These are phyloP conservation scores for Oreochromis mossambicus DNA, from an alignment of 2,797 vertebrate species.

Conservation along the genomic window DNA sequence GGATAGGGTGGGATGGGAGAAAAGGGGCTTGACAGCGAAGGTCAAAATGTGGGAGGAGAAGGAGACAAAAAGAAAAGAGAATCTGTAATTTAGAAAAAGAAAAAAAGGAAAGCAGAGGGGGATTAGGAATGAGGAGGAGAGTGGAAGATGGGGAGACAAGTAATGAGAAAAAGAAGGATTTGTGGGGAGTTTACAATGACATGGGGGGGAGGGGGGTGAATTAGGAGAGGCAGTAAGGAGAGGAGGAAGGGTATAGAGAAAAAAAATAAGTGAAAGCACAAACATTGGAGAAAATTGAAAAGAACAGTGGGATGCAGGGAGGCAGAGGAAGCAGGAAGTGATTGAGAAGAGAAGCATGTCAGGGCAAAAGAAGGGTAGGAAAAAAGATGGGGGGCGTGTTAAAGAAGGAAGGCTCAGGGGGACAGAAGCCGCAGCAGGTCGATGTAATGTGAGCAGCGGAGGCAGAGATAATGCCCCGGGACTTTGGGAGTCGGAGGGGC, in stretches of 20 bases:
- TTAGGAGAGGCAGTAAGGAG: background rate
- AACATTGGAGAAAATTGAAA: background rate
- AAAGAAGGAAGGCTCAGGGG: background rate
- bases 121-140: background rate
- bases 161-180: slow-evolving; percentile 9
- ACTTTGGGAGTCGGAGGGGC: slow-evolving; percentile 12
- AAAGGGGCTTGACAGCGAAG: background rate
- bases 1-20: background rate
- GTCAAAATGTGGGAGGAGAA: background rate
- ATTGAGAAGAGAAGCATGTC: background rate
- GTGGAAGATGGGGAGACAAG: background rate
- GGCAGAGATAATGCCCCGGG: slow-evolving; percentile 47
- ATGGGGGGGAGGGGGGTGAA: background rate
- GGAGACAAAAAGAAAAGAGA: background rate
- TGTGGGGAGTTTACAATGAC: background rate
- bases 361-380: background rate
- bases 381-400: background rate
- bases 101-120: background rate
- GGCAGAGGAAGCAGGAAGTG: background rate
- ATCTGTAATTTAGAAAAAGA: background rate
- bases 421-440: slow-evolving; percentile 25
- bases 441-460: slow-evolving; percentile 29
- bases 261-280: background rate
- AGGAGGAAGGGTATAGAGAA: background rate
- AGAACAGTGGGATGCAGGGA: background rate